Percentiles rank a stretch among this genome's conserved stretches.
Evolutionary conservation across 92 coral and sea anemone genomes (phyloP).

Genomic region (Zoanthus sansibaricus): DNA sequence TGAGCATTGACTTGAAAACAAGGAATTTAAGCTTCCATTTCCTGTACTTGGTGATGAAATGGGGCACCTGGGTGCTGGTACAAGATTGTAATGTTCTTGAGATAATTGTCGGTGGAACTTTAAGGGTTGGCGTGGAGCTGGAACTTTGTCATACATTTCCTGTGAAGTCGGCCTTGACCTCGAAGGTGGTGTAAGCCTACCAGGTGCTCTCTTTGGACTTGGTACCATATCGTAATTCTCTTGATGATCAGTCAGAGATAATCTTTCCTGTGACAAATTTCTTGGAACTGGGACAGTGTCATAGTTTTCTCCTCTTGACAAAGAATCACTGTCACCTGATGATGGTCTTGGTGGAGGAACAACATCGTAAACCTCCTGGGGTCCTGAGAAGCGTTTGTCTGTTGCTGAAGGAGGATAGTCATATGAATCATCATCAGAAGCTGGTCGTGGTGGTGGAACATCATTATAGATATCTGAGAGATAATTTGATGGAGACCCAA

Average conservation of each 20-base stretch:
- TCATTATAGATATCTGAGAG: constrained; percentile 46
- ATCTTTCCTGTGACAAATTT: constrained; percentile 32
- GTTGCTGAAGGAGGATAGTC: constrained; percentile 48
- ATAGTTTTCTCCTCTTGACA: constrained; percentile 55
- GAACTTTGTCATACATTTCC: constrained; percentile 70
- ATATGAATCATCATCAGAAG: constrained; percentile 54
- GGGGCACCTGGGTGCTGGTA: constrained; percentile 62
- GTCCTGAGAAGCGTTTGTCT: background rate
- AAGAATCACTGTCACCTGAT: constrained; percentile 43
- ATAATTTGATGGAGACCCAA: background rate
- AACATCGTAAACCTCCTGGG: constrained; percentile 71
- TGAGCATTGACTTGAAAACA: constrained; percentile 56
- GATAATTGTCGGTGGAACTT: constrained; percentile 57
- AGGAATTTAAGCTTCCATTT: constrained; percentile 32
- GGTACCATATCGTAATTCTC: constrained; percentile 24
- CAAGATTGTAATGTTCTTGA: constrained; percentile 67
- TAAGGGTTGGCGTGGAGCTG: constrained; percentile 39
- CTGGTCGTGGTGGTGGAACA: constrained; percentile 55
- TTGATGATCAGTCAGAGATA: background rate
- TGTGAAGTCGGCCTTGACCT: constrained; percentile 36
- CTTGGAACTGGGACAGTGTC: constrained; percentile 68
- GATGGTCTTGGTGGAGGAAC: constrained; percentile 69
- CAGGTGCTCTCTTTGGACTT: constrained; percentile 13
- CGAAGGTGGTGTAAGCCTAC: background rate
- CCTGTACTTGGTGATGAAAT: constrained; percentile 34